Percentiles rank a stretch among this genome's conserved stretches.
Conservation (phyloP, 2,113 vertebrate genomes). For the Megaceryle torquata region DNA sequence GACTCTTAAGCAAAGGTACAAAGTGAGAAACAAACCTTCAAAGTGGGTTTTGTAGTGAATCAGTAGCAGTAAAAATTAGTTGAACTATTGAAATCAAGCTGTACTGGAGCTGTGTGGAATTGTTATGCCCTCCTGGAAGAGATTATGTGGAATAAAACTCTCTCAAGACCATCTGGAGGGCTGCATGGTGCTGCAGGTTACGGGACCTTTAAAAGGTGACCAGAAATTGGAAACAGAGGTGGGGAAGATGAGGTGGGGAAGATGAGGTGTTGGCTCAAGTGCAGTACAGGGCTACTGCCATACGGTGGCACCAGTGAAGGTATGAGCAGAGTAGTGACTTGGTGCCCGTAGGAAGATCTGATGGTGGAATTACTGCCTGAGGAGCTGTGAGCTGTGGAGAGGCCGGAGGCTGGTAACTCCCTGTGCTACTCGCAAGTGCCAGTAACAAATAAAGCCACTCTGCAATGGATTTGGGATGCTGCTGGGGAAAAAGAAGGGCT, state of each 20-base stretch:
- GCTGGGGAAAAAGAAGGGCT: not conserved
- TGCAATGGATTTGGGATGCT: not conserved
- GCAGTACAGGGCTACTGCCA: not conserved
- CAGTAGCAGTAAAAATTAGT: not conserved
- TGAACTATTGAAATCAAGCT: not conserved
- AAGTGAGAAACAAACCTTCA: not conserved
- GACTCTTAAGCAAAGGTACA: too few relatives aligned
- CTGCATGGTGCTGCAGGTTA: not conserved
- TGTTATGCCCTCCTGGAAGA: not conserved
- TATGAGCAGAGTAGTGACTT: not conserved
- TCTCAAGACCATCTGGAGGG: not conserved
- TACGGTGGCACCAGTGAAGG: not conserved
- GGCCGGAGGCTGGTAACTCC: not conserved
- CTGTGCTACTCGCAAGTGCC: not conserved
- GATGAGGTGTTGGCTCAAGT: not conserved
- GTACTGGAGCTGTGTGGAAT: not conserved
- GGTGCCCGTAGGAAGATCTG: not conserved
- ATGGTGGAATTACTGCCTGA: not conserved
- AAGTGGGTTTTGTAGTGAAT: not conserved
- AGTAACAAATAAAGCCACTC: not conserved
- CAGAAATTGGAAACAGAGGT: accelerated
- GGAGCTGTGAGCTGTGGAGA: not conserved
- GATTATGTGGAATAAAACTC: not conserved
- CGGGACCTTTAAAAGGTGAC: not conserved
- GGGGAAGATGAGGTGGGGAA: not conserved